Evolutionary conservation across 2,113 vertebrate genomes (phyloP).

Genomic region (Potamarius usumacintae): DNA sequence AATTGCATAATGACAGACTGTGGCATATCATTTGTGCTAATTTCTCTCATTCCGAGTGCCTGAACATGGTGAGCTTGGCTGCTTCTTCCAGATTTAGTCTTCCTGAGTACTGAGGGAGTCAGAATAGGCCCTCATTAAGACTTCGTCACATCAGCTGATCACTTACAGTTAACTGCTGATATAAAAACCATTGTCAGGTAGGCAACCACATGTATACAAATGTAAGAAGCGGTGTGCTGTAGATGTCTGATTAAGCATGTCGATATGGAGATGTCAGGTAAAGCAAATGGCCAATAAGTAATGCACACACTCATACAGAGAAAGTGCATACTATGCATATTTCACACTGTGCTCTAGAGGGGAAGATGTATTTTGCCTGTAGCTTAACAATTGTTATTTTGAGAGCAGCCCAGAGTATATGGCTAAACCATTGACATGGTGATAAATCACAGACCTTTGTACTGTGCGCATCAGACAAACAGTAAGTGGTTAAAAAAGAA

Average conservation of each 20-base stretch:
- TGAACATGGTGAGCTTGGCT: conserved; percentile 63
- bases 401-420: conserved; percentile 9
- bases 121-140: conserved; percentile 63
- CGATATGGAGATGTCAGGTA: conserved; percentile 43
- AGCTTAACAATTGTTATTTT: conserved; percentile 33
- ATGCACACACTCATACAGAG: conserved; percentile 20
- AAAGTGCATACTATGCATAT: conserved; percentile 34
- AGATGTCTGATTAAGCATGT: conserved; percentile 42
- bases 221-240: conserved; percentile 21
- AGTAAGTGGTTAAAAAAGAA: not conserved
- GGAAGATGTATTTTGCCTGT: conserved; percentile 41
- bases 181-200: conserved; percentile 55
- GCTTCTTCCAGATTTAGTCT: conserved; percentile 50
- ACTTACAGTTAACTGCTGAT: conserved; percentile 60
- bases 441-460: conserved; percentile 38
- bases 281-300: conserved; percentile 38
- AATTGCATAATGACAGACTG: conserved; percentile 72
- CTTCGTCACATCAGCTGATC: conserved; percentile 68
- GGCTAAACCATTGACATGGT: conserved; percentile 12
- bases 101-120: conserved; percentile 58
- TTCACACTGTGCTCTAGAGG: not conserved
- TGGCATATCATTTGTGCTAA: conserved; percentile 75
- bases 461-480: conserved; percentile 20
- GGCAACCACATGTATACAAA: conserved; percentile 21
- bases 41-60: conserved; percentile 67